Percentiles rank a stretch among this genome's conserved stretches.
phyloP scores from a whole-genome alignment of 2,888 invertebrate species.

The Branchellion lobata region DNA sequence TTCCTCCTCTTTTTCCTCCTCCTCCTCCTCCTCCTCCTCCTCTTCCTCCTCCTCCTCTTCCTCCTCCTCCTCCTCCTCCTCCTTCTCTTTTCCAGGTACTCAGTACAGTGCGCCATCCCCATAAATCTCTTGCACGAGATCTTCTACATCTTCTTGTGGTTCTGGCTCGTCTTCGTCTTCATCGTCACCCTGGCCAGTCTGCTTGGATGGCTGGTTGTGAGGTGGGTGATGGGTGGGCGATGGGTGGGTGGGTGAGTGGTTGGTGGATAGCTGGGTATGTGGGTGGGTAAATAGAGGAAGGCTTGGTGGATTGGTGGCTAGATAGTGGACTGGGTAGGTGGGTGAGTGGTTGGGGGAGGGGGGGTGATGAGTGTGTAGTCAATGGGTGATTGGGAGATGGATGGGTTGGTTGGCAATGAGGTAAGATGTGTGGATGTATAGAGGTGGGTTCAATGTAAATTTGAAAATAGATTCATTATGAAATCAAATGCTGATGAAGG shows the following conservation, averaged over 20 bases:
- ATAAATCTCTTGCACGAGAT: slow-evolving; percentile 54
- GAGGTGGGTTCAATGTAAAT: too few relatives aligned
- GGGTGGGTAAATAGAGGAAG: too few relatives aligned
- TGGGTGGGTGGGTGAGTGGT: not conserved
- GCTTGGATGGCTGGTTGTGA: slow-evolving; percentile 45
- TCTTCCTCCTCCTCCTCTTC: not conserved
- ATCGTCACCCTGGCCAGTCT: slow-evolving; percentile 57
- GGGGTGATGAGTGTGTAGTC: too few relatives aligned
- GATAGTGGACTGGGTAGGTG: too few relatives aligned
- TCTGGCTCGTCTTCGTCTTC: slow-evolving; percentile 64
- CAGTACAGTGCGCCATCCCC: slow-evolving; percentile 61
- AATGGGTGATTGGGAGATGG: too few relatives aligned
- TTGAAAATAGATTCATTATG: too few relatives aligned
- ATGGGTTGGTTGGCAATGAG: too few relatives aligned
- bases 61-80: not conserved
- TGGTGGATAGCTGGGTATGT: too few relatives aligned
- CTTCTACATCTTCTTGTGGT: slow-evolving; percentile 64
- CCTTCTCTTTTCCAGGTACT: slow-evolving; percentile 53
- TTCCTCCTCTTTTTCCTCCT: not conserved
- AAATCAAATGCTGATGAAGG: too few relatives aligned
- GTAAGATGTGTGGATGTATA: too few relatives aligned
- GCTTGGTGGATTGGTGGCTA: too few relatives aligned
- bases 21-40: not conserved
- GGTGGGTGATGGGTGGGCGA: not conserved
- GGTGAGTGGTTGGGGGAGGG: too few relatives aligned